Base-by-base conservation (phyloP, 2,888 invertebrate genomes). In the Pandemis corylana region DNA sequence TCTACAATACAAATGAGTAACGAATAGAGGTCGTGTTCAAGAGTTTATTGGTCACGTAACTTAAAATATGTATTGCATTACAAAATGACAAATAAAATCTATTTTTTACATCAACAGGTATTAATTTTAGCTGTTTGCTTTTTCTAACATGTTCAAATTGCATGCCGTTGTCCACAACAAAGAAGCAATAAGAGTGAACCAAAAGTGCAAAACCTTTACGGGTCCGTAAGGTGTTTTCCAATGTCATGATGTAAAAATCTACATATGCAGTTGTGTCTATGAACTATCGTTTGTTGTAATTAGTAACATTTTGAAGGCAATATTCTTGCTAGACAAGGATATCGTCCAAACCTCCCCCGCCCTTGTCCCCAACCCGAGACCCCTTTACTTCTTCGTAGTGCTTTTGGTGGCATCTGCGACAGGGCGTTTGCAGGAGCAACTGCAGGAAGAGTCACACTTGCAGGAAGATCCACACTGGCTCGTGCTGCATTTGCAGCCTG, bases 401-500 rank as follows among this genome's bases (percentile, higher is more conserved):
- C 28, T 59, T 12, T 59, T 59, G 6, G 79, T 79, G 7, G 87
- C 81, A 7, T 85, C 77, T 56, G 83, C 78, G 0, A 84, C 78
- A 7, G 86, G 72, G 56, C 86, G 87, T 81, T 94, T 94, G 80
- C 89, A 85, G 1, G 85, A 77, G 83, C 95, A 95, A 20, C 84
- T 88, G 87, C 95, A 94, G 4, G 88, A 87, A 0, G 92, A 78
- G 70, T 94, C 94, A 77, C 92, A 94, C 78, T 93, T 92, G 85
- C 93, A 94, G 41, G 85, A 82, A 75, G 88, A 84, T 80, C 93
- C 85, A 82, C 94, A 94, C 80, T 94, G 90, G 67, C 82, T 85
- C 6, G 88, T 69, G 56, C 88, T 91, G 89, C 94, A 94, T 79
- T 93, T 94, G 84, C 94, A 95, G 76, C 77, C 94, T 95, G 86